phyloP scores from a whole-genome alignment of 1,140 invertebrate genomes.

The Sweltsa coloradensis region DNA sequence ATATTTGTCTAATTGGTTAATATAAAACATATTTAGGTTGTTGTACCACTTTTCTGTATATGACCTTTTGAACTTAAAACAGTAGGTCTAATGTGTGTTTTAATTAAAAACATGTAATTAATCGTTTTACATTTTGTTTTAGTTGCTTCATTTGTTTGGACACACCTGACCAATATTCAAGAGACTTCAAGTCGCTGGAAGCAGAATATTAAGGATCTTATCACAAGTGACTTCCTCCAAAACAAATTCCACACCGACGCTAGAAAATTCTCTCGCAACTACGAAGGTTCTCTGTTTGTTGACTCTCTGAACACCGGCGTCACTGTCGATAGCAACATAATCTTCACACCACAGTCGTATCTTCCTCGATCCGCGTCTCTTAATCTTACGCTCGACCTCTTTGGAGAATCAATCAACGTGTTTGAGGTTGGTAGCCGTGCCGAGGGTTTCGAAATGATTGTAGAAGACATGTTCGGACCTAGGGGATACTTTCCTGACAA shows the following conservation, averaged over 20 bases:
- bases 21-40: no score
- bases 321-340: constrained; percentile 63
- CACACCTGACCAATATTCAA: constrained; percentile 73
- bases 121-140: no score
- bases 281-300: constrained; percentile 73
- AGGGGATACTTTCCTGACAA: constrained; percentile 29
- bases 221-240: constrained; percentile 55
- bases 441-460: constrained; percentile 34
- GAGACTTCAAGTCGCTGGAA: constrained; percentile 70
- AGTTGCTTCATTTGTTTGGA: constrained; percentile 92
- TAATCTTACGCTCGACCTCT: constrained; percentile 79
- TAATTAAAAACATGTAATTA: no score
- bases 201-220: constrained; percentile 66
- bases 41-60: no score
- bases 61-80: no score
- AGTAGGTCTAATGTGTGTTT: no score
- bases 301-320: constrained; percentile 72
- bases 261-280: constrained; percentile 83
- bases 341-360: constrained; percentile 83
- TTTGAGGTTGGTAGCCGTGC: constrained; percentile 45
- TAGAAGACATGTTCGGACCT: constrained; percentile 39
- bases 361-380: constrained; percentile 66
- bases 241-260: constrained; percentile 72
- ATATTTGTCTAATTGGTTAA: no score
- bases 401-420: constrained; percentile 80